Conservation (phyloP, 64 coral and sea anemone species). For the Montipora efflorescens region DNA sequence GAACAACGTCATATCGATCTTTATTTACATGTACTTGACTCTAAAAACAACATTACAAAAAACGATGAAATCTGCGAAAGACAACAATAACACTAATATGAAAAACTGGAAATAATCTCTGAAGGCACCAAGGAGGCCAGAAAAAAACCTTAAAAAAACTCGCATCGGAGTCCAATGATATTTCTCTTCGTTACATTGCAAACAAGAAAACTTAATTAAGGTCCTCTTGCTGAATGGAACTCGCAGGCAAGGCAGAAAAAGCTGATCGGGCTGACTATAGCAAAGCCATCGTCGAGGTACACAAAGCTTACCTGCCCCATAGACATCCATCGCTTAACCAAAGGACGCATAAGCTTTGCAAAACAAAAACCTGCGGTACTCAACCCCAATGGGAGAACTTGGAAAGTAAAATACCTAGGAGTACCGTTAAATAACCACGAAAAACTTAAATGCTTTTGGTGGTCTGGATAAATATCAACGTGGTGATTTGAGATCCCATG, state of each 20-base stretch:
- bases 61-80: too few species aligned
- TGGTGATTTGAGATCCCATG: slow-evolving; percentile 50
- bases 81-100: too few species aligned
- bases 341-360: slow-evolving; percentile 35
- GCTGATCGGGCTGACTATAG: neutral
- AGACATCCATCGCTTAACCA: slow-evolving; percentile 34
- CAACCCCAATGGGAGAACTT: slow-evolving; percentile 37
- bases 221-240: slow-evolving; percentile 9
- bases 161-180: too few species aligned
- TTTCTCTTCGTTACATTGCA: too few species aligned
- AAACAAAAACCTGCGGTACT: slow-evolving; percentile 10
- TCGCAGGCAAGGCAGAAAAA: slow-evolving; percentile 36
- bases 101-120: too few species aligned
- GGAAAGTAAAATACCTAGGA: neutral
- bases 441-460: slow-evolving; percentile 35
- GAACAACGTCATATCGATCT: too few species aligned
- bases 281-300: neutral
- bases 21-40: too few species aligned
- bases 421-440: neutral
- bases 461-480: slow-evolving; percentile 13
- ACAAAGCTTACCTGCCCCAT: neutral
- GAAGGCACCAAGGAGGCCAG: too few species aligned
- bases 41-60: too few species aligned
- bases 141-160: too few species aligned
- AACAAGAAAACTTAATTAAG: too few species aligned